Evolutionary conservation across 1,140 invertebrate genomes (phyloP).

Genomic region (Dreissena rostriformis): DNA sequence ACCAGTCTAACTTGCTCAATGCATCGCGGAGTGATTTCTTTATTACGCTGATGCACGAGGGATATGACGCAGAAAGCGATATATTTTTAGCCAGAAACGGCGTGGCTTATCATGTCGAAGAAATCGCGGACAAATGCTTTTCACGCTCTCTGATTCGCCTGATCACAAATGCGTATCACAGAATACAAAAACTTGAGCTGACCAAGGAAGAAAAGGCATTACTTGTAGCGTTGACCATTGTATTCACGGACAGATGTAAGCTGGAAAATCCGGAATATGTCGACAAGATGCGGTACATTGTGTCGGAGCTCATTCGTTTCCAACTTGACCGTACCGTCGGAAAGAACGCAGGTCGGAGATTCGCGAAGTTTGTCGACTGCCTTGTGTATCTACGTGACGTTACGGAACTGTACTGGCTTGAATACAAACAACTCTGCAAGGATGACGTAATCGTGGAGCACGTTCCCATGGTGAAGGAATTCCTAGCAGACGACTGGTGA

Average conservation of each 20-base stretch:
- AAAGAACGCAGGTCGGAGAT: slow-evolving; percentile 1
- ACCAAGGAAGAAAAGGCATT: slow-evolving; percentile 43
- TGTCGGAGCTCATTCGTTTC: slow-evolving; percentile 24
- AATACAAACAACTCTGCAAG: slow-evolving; percentile 45
- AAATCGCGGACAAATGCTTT: slow-evolving; percentile 45
- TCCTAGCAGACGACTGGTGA: slow-evolving; percentile 43
- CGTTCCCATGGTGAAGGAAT: slow-evolving; percentile 42
- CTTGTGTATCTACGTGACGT: slow-evolving; percentile 20
- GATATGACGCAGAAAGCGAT: slow-evolving; percentile 16
- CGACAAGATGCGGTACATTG: slow-evolving; percentile 39
- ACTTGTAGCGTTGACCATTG: slow-evolving; percentile 31
- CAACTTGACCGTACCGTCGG: slow-evolving; percentile 11
- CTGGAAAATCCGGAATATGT: slow-evolving; percentile 26
- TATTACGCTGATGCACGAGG: slow-evolving; percentile 44
- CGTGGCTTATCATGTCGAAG: slow-evolving; percentile 37
- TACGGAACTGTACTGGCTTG: slow-evolving; percentile 15
- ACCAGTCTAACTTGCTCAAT: slow-evolving; percentile 45
- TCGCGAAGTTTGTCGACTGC: slow-evolving; percentile 36
- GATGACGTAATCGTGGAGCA: slow-evolving; percentile 44
- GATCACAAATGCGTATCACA: slow-evolving; percentile 7
- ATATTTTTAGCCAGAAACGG: slow-evolving; percentile 34
- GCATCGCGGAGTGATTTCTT: slow-evolving; percentile 43
- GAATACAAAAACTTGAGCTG: slow-evolving; percentile 29
- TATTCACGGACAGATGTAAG: slow-evolving; percentile 39
- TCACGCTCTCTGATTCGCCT: slow-evolving; percentile 12